These are phyloP conservation scores for Athalia circularis DNA, from an alignment of 2,888 invertebrate species.

Conservation along the genomic window DNA sequence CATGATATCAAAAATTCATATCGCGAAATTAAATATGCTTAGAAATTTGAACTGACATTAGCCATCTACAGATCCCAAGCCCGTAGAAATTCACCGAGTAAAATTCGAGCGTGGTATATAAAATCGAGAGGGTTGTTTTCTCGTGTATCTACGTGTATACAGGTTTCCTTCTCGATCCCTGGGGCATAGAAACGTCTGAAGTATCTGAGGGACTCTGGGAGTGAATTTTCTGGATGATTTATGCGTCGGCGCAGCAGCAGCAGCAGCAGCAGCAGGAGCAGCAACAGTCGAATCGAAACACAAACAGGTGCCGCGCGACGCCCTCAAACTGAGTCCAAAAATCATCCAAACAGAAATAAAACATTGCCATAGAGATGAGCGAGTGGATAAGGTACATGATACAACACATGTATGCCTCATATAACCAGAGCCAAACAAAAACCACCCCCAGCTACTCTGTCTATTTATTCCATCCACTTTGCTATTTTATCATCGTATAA, in stretches of 20 bases:
- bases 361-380: constrained; percentile 51
- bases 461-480: constrained; percentile 38
- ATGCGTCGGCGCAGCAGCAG: constrained; percentile 64
- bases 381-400: neutral
- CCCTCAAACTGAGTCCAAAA: constrained; percentile 56
- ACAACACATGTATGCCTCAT: neutral
- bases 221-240: constrained; percentile 68
- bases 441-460: neutral
- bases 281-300: constrained; percentile 55
- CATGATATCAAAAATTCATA: too few species aligned
- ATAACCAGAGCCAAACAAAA: constrained; percentile 12
- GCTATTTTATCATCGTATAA: constrained; percentile 54
- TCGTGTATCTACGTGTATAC: neutral
- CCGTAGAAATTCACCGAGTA: too few species aligned
- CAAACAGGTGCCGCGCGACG: constrained; percentile 67
- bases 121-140: neutral
- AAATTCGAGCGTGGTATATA: too few species aligned
- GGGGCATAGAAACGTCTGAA: neutral
- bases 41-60: too few species aligned
- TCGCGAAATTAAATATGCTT: too few species aligned
- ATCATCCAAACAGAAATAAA: constrained; percentile 59
- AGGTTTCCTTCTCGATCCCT: too few species aligned
- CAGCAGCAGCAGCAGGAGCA: too few species aligned
- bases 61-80: too few species aligned
- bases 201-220: constrained; percentile 62